A percentile compares a stretch with the other conserved stretches of the same genome.
Conservation (phyloP, 2,797 vertebrate species). For the Hozukius guyotensis region DNA sequence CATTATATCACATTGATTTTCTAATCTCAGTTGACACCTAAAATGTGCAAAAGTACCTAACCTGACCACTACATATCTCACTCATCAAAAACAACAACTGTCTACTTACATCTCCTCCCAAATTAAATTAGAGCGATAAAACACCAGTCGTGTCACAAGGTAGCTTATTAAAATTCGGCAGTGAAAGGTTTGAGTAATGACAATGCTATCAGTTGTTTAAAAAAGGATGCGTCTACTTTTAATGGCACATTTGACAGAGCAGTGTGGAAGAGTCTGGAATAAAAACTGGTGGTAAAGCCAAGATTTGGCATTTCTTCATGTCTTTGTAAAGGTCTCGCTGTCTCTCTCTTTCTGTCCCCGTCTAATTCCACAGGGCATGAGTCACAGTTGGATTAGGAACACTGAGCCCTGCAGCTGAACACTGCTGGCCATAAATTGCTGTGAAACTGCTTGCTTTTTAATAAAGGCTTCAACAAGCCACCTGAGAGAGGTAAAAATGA, state of each 20-base stretch:
- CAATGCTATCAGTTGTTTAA: background rate
- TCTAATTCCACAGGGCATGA: conserved; percentile 52
- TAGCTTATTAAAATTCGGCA: background rate
- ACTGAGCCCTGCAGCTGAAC: conserved; percentile 38
- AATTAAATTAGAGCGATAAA: conserved; percentile 10
- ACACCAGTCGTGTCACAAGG: background rate
- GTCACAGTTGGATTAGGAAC: conserved; percentile 44
- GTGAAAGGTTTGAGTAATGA: background rate
- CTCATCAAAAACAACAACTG: conserved; percentile 8
- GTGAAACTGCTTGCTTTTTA: conserved; percentile 76
- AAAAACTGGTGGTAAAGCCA: conserved; percentile 26
- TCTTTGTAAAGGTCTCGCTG: conserved; percentile 51
- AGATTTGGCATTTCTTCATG: conserved; percentile 34
- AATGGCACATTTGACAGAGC: conserved; percentile 20
- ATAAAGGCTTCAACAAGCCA: conserved; percentile 75
- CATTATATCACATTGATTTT: background rate
- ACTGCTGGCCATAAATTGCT: conserved; percentile 65
- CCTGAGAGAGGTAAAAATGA: conserved; percentile 64
- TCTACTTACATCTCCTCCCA: background rate
- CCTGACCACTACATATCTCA: background rate
- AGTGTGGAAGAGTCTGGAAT: background rate
- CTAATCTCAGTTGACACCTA: background rate
- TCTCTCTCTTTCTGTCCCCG: conserved; percentile 9
- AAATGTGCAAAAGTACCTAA: background rate
- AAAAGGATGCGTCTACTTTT: background rate